Percentiles rank a stretch among this genome's conserved stretches.
Conservation (phyloP, 2,113 vertebrate genomes). For the Chaetodon auriga region DNA sequence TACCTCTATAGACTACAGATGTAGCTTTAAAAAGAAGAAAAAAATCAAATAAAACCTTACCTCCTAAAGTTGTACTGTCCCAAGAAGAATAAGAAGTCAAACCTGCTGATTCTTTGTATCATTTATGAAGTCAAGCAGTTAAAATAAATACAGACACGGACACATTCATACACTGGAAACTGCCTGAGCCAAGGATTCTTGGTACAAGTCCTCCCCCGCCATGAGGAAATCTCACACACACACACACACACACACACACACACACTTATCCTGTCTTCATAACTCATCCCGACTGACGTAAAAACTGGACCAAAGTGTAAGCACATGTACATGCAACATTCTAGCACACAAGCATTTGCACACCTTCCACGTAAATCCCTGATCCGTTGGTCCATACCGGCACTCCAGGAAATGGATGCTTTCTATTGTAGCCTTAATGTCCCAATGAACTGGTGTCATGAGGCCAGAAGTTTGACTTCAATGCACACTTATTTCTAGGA, state of each 20-base stretch:
- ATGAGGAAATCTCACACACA: constrained; percentile 29
- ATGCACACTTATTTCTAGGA: not conserved
- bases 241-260: not conserved
- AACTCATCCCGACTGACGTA: constrained; percentile 33
- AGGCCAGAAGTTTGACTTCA: not conserved
- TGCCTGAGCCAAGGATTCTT: constrained; percentile 20
- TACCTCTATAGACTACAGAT: constrained; percentile 51
- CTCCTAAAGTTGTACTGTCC: constrained; percentile 7
- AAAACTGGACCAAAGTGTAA: constrained; percentile 24
- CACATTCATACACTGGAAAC: not conserved
- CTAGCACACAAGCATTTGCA: not conserved
- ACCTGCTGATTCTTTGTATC: not conserved
- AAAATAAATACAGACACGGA: not conserved
- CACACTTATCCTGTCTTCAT: constrained; percentile 41
- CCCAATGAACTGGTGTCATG: not conserved
- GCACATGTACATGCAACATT: constrained; percentile 15
- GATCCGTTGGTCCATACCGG: not conserved
- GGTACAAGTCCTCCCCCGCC: constrained; percentile 23
- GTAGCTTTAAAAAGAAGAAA: not conserved
- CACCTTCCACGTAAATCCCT: not conserved
- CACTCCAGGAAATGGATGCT: not conserved
- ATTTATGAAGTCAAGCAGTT: not conserved
- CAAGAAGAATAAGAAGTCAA: constrained; percentile 1
- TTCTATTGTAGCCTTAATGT: not conserved
- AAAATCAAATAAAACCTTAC: not conserved